A percentile compares a stretch with the other conserved stretches of the same genome.
phyloP scores from a whole-genome alignment of 2,797 vertebrate species.

The Lophotriccus pileatus region DNA sequence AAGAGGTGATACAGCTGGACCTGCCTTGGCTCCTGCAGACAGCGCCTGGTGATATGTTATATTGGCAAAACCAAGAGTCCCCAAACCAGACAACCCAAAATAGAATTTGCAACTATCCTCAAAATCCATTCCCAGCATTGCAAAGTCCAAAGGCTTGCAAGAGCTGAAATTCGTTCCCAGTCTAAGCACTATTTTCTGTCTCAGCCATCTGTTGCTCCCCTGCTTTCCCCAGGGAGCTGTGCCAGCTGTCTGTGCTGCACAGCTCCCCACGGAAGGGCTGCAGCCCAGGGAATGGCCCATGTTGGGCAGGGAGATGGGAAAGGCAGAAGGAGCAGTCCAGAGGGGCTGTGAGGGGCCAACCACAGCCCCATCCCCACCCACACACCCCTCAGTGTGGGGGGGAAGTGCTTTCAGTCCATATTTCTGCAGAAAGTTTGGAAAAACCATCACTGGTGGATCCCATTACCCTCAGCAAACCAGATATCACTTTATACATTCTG shows the following conservation, averaged over 20 bases:
- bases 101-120: background rate
- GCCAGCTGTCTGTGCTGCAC: background rate
- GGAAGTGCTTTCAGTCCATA: background rate
- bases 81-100: background rate
- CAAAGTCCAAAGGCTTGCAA: background rate
- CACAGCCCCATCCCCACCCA: accelerated
- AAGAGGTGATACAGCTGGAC: background rate
- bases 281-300: background rate
- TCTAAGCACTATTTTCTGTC: background rate
- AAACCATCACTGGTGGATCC: background rate
- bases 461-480: background rate
- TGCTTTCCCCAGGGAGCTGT: background rate
- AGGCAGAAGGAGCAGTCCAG: background rate
- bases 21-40: background rate
- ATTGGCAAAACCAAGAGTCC: background rate
- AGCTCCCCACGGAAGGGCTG: background rate
- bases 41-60: background rate
- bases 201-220: background rate
- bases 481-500: background rate
- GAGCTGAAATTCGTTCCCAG: background rate
- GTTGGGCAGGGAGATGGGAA: background rate
- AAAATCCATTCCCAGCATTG: background rate
- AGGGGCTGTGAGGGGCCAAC: background rate
- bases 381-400: accelerated
- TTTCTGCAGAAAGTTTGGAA: background rate